These are phyloP conservation scores for Trachemys scripta DNA, from an alignment of 2,113 vertebrate species.

Conservation along the genomic window DNA sequence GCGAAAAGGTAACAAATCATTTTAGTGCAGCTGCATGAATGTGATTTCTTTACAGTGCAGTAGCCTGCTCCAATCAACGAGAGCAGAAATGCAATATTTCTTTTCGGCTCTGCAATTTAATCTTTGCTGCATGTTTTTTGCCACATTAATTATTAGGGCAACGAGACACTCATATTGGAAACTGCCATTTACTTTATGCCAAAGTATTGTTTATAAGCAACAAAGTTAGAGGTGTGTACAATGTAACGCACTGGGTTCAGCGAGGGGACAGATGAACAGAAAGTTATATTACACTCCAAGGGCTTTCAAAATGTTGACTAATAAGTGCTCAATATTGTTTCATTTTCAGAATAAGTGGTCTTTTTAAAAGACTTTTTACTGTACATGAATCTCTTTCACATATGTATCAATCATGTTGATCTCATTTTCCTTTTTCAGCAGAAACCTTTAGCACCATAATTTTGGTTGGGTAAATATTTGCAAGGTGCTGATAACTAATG, in stretches of 20 bases:
- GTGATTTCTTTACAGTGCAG: rapidly evolving
- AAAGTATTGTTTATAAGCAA: neutral
- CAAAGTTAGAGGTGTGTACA: neutral
- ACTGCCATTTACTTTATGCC: neutral
- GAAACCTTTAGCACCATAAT: slow-evolving; percentile 74
- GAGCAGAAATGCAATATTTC: neutral
- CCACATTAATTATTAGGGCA: neutral
- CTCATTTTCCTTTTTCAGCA: slow-evolving; percentile 35
- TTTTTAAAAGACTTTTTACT: neutral
- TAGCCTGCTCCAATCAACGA: neutral
- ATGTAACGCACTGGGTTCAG: neutral
- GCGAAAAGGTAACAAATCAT: neutral
- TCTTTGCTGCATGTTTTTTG: neutral
- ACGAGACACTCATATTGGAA: neutral
- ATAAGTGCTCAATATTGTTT: neutral
- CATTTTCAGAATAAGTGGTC: neutral
- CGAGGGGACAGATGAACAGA: neutral
- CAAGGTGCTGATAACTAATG: slow-evolving; percentile 14
- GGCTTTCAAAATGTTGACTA: neutral
- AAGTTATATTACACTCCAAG: neutral
- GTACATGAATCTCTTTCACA: neutral
- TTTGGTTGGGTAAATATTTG: slow-evolving; percentile 71
- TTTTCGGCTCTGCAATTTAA: neutral
- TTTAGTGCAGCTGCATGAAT: neutral
- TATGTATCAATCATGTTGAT: slow-evolving; percentile 15